Evolutionary conservation across 2,797 vertebrate genomes (phyloP).

Genomic region (Halcyon chelicuti): DNA sequence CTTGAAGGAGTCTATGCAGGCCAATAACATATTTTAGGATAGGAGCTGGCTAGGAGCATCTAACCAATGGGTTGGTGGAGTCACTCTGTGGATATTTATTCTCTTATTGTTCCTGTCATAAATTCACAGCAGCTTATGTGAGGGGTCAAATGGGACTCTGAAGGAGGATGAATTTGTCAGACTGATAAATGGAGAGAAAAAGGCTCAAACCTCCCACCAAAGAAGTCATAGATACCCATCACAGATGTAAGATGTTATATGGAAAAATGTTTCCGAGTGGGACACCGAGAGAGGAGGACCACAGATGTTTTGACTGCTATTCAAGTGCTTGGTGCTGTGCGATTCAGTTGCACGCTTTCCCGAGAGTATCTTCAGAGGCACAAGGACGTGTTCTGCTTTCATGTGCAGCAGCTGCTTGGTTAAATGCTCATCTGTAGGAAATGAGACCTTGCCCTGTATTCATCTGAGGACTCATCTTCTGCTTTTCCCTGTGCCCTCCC

Average conservation of each 20-base stretch:
- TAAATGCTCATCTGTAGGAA: not conserved
- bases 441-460: fast-evolving
- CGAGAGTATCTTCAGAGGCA: not conserved
- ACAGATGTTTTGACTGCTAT: not conserved
- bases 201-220: not conserved
- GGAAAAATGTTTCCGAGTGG: not conserved
- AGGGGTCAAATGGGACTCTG: not conserved
- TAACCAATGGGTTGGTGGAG: not conserved
- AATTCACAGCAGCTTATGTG: not conserved
- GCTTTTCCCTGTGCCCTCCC: not conserved
- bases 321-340: not conserved
- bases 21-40: not conserved
- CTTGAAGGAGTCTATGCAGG: not conserved
- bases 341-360: not conserved
- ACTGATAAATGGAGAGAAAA: not conserved
- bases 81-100: not conserved
- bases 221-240: not conserved
- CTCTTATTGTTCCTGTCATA: not conserved
- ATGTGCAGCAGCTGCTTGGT: not conserved
- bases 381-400: not conserved
- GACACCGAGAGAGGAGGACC: not conserved
- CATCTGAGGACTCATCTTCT: not conserved
- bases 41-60: not conserved
- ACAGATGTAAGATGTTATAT: not conserved
- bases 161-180: not conserved